Evolutionary conservation across 2,113 vertebrate species (phyloP), one percentile per base, ranked within the genome.

Genomic region (Cyrtonyx montezumae): DNA sequence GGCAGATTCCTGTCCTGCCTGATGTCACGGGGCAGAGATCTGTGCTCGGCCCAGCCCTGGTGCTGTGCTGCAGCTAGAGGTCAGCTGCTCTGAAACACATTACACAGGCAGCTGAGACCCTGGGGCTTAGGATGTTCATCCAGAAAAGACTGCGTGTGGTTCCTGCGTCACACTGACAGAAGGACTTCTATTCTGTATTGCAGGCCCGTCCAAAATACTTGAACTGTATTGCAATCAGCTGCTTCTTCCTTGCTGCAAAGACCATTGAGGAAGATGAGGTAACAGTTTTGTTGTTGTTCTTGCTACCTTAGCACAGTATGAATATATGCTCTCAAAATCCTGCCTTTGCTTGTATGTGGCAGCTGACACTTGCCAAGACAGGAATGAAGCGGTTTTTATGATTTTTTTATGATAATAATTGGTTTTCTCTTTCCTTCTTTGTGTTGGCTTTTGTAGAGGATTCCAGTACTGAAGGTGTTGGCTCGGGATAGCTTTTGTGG

Each of bases 231-330:
- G 98, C 99, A 95, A 99, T 99, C 97, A 97, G 99, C 97, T 99
- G 99, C 97, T 99, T 99, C 98, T 99, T 99, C 97, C 97, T 99
- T 37, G 99, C 99, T 96, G 98, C 98, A 87, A 99, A 99, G 97
- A 99, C 99, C 96, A 98, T 98, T 42, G 99, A 99, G 97, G 99
- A 99, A 96, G 99, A 99, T 46, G 99, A 99, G 99, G 99, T 99
- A 95, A 83, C 56, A 34, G 20, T 53, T 45, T 51, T 16, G 17
- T 58, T 58, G 59, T 62, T 28, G 30, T 36, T 81, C 37, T 42
- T 74, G 2, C 13, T 55, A 1, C 61, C 5, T 2, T 13, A 5
- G 11, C 22, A 0, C 0, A 37, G 37, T 9, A 1, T 1, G 17
- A 25, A 9, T 19, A 2, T 0, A 3, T 3, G 2, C 21, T 16